These are phyloP conservation scores for Somateria mollissima DNA, from an alignment of 2,797 vertebrate genomes.

Conservation along the genomic window DNA sequence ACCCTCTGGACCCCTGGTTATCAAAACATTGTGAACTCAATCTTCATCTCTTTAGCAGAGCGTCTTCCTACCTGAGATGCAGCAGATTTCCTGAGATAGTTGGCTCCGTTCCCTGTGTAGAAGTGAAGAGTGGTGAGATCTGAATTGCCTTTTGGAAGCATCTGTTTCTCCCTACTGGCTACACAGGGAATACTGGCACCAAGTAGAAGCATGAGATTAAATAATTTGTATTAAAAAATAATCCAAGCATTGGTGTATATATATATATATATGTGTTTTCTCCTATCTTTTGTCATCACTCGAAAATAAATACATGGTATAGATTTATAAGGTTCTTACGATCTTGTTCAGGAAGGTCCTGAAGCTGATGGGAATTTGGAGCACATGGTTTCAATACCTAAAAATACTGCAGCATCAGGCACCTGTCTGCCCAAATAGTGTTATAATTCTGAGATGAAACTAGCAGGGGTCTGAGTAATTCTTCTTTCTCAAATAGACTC, in stretches of 20 bases:
- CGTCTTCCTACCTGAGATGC: not conserved
- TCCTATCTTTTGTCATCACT: not conserved
- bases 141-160: not conserved
- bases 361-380: not conserved
- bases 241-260: not conserved
- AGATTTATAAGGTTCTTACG: accelerated
- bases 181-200: not conserved
- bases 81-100: not conserved
- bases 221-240: not conserved
- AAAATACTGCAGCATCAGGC: not conserved
- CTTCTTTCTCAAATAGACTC: not conserved
- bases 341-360: not conserved
- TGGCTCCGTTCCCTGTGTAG: not conserved
- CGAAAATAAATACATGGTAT: not conserved
- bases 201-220: not conserved
- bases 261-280: not conserved
- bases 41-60: not conserved
- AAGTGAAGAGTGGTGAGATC: not conserved
- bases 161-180: not conserved
- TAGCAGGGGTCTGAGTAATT: not conserved
- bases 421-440: accelerated
- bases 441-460: accelerated
- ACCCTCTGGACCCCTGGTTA: not conserved
- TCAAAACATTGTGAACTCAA: not conserved
- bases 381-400: not conserved